These are phyloP conservation scores for Empidonax alnorum DNA, from an alignment of 2,113 vertebrate species.

Conservation along the genomic window DNA sequence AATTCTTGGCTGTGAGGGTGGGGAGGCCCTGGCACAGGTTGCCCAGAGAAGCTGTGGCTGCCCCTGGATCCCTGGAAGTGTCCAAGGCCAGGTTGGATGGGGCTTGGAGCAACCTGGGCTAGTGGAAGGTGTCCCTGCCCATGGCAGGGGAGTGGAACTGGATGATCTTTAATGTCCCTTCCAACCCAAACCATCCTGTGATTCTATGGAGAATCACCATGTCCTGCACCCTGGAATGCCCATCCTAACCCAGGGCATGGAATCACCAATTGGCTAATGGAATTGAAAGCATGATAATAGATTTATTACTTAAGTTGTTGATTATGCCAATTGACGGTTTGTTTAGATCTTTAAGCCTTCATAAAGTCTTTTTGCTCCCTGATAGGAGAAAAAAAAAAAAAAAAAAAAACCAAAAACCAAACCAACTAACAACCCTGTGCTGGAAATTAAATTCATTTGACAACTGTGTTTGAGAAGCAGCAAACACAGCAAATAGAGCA, in stretches of 20 bases:
- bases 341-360: not conserved
- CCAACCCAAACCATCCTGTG: not conserved
- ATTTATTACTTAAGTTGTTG: constrained; percentile 34
- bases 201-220: not conserved
- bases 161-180: not conserved
- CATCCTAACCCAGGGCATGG: not conserved
- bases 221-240: not conserved
- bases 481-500: not conserved
- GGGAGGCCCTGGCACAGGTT: accelerated
- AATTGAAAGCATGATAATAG: not conserved
- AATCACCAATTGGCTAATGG: constrained; percentile 16
- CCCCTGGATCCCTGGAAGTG: not conserved
- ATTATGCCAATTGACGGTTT: constrained; percentile 40
- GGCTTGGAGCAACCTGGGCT: not conserved
- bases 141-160: not conserved
- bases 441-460: not conserved
- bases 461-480: not conserved
- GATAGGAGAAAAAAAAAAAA: not conserved
- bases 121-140: not conserved
- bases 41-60: not conserved
- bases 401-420: too few relatives aligned
- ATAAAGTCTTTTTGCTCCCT: not conserved
- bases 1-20: not conserved
- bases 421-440: not conserved
- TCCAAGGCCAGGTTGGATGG: not conserved